Evolutionary conservation across 2,888 invertebrate species (phyloP), one percentile per base, ranked within the genome.

Genomic region (Euplexia lucipara): DNA sequence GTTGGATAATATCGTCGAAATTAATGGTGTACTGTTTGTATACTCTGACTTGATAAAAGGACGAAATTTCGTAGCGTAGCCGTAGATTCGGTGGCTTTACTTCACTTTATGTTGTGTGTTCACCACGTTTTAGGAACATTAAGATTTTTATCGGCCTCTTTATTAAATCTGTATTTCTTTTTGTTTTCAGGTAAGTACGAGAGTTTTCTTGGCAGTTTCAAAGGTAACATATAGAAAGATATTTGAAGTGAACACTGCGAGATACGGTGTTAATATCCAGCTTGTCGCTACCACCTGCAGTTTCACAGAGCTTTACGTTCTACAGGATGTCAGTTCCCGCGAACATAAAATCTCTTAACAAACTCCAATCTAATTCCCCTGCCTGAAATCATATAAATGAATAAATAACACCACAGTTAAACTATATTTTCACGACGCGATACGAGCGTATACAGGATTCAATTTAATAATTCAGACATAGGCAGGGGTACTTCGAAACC

Each of bases 391-490:
- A 37, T 48, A 57, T 49, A 52, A 68, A 56, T 74, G 57, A 65
- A 79, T 74, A 70, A 78, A 71, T 71, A 72, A 80, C 32, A 34
- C 6, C 42, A 49, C 66, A 69, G 49, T 61, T 65, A 66, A 70
- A 78, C 78, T 82, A 80, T 75, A 79, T 75, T 67, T 75, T 67
- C 65, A 70, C 68, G 69, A 59, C 57, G 63, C 80, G 53, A 78
- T 77, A 75, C 66, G 65, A 59, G 48, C 53, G 42, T 71, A 35
- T 58, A 70, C 79, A 78, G 72, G 78, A 82, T 81, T 82, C 84
- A 83, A 86, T 90, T 93, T 90, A 92, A 93, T 92, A 91, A 92
- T 92, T 92, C 91, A 92, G 81, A 79, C 81, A 83, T 83, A 86
- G 82, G 84, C 81, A 72, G 77, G 78, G 84, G 83, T 86, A 86